phyloP scores from a whole-genome alignment of 1,140 invertebrate species.

The Drosophila ohnishii region DNA sequence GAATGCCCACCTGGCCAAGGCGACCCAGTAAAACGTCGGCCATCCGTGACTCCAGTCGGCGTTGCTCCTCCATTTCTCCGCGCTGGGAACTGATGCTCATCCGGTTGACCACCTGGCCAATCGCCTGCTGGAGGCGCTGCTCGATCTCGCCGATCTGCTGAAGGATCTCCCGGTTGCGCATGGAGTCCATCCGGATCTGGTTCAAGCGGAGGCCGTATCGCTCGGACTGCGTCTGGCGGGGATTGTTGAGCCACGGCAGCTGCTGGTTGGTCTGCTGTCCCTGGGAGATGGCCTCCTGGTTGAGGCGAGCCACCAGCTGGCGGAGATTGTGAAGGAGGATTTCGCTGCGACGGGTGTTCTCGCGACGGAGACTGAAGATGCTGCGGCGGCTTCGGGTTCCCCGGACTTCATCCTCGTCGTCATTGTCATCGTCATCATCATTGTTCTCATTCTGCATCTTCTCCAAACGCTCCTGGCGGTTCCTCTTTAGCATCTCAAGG shows the following conservation, averaged over 20 bases:
- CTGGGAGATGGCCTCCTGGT: slow-evolving; percentile 59
- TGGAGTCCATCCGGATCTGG: slow-evolving; percentile 49
- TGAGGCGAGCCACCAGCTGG: slow-evolving; percentile 66
- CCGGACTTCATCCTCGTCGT: slow-evolving; percentile 8
- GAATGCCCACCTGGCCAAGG: slow-evolving; percentile 48
- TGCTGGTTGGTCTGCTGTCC: slow-evolving; percentile 3
- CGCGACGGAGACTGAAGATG: slow-evolving; percentile 16
- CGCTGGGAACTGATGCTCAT: neutral
- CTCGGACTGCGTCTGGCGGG: slow-evolving; percentile 36
- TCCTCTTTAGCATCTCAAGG: slow-evolving; percentile 46
- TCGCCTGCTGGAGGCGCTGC: slow-evolving; percentile 23
- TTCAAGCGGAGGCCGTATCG: slow-evolving; percentile 50
- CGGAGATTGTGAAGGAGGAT: slow-evolving; percentile 59
- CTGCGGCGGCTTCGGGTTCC: slow-evolving; percentile 56
- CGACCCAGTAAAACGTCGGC: slow-evolving; percentile 58
- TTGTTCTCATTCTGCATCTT: slow-evolving; percentile 7
- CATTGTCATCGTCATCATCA: slow-evolving; percentile 12
- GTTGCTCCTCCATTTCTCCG: slow-evolving; percentile 15
- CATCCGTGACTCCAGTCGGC: slow-evolving; percentile 44
- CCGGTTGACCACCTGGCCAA: slow-evolving; percentile 22
- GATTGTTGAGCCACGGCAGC: slow-evolving; percentile 21
- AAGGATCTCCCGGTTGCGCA: slow-evolving; percentile 39
- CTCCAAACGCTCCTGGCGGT: slow-evolving; percentile 35
- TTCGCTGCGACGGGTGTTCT: slow-evolving; percentile 43
- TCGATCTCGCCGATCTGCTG: slow-evolving; percentile 44